Evolutionary conservation across 2,797 vertebrate species (phyloP), one percentile per base, ranked within the genome.

Genomic region (Discoglossus pictus): DNA sequence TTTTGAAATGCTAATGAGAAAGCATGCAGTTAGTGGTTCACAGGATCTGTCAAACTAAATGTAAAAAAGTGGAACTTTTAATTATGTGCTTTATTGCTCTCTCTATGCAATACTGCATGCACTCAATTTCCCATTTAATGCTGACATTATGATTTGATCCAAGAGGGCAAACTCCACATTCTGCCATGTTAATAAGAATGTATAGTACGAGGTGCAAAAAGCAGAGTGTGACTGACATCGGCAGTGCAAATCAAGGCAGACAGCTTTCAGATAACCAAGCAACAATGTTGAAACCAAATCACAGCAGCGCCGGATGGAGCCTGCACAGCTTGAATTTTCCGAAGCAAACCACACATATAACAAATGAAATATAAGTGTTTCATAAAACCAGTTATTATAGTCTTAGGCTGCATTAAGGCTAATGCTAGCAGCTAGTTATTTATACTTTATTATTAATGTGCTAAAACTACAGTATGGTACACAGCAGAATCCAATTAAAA

Each of bases 41-140:
- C 63, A 51, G 51, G 50, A 39, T 63, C 59, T 62, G 67, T 70
- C 59, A 70, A 48, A 70, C n/a, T 56, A 48, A 62, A 63, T 61
- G 47, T 50, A 63, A 62, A 62, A n/a, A 63, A 47, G 50, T 55
- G 35, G 51, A 70, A 56, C 67, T 62, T 70, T 63, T 62, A 70
- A 62, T 70, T 62, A 70, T 56, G 67, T 70, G 59, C 35, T 62
- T 70, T 70, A 70, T 70, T 70, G 59, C 59, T 56, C 51, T 50
- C 42, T 62, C 51, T 52, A 62, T 62, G 51, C 36, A 55, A 27
- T 55, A 50, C 48, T 55, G 16, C 42, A 54, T 62, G 59, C 59
- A 62, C 42, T 54, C 58, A 43, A 69, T 69, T 69, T 69, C 50
- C 58, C 58, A 69, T 69, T 53, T 69, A 69, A 61, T 69, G 50